Conservation (phyloP, 64 coral and sea anemone genomes). For the Montipora capricornis region DNA sequence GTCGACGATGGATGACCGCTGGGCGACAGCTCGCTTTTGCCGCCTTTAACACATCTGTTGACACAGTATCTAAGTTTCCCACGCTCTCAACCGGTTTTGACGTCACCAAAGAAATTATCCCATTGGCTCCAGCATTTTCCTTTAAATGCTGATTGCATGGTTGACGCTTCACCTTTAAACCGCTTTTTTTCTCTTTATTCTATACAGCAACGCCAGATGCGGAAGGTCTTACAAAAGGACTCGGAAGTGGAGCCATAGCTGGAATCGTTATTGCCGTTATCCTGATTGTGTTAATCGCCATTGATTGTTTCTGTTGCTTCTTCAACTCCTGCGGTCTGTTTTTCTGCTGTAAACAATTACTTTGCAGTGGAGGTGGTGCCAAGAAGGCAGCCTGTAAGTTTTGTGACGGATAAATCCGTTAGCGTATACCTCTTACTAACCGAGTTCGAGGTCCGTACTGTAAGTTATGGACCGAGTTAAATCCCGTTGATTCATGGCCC, state of each 20-base stretch:
- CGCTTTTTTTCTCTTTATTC: not conserved
- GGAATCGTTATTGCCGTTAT: conserved; percentile 84
- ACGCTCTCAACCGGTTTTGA: not conserved
- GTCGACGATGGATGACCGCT: not conserved
- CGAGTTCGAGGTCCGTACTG: too few relatives aligned
- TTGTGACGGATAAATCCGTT: not conserved
- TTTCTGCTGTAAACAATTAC: conserved; percentile 55
- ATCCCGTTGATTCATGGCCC: too few relatives aligned
- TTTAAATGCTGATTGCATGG: not conserved
- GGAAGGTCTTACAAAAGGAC: not conserved
- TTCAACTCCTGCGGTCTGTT: conserved; percentile 83
- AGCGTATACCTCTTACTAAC: too few relatives aligned
- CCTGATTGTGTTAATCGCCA: conserved; percentile 78
- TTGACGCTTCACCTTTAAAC: not conserved
- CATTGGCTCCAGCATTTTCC: not conserved
- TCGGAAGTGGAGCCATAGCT: conserved; percentile 68
- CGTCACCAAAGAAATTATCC: not conserved
- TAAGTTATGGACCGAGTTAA: too few relatives aligned
- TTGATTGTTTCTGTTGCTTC: conserved; percentile 90
- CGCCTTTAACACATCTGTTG: not conserved
- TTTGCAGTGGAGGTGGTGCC: conserved; percentile 34
- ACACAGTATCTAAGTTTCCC: not conserved
- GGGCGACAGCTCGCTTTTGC: not conserved
- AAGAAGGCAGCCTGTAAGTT: conserved; percentile 31
- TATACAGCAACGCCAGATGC: not conserved